phyloP scores from a whole-genome alignment of 2,113 vertebrate genomes.

The Vireo altiloquus region DNA sequence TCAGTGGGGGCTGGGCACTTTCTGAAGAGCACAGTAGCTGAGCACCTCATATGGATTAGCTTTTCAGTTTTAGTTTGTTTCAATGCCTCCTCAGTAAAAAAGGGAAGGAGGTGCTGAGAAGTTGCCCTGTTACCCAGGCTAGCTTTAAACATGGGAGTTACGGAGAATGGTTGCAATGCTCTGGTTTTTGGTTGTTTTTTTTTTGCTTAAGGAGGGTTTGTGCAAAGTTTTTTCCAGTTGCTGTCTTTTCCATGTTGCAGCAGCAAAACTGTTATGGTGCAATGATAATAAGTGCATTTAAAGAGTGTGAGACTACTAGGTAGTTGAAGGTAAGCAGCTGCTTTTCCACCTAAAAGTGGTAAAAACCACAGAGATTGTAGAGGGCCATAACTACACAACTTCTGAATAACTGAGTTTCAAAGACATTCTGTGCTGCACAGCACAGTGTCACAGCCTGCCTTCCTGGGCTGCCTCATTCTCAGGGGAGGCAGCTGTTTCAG shows the following conservation, averaged over 20 bases:
- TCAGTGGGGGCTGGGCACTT: not conserved
- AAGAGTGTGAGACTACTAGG: not conserved
- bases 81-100: not conserved
- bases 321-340: rapidly evolving
- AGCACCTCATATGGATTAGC: not conserved
- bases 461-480: not conserved
- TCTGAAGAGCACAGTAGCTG: not conserved
- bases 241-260: not conserved
- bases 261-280: not conserved
- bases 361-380: not conserved
- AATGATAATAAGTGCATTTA: not conserved
- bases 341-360: not conserved
- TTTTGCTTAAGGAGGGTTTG: not conserved
- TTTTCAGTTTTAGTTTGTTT: not conserved
- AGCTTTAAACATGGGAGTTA: not conserved
- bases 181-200: not conserved
- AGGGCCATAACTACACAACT: not conserved
- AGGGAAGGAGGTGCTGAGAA: not conserved
- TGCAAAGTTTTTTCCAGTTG: not conserved
- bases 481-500: not conserved
- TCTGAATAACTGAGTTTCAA: not conserved
- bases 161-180: not conserved
- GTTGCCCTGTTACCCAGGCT: not conserved
- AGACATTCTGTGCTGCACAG: not conserved
- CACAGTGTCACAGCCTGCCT: not conserved